phyloP scores from a whole-genome alignment of 2,113 vertebrate genomes.

The Mormoops blainvillei region DNA sequence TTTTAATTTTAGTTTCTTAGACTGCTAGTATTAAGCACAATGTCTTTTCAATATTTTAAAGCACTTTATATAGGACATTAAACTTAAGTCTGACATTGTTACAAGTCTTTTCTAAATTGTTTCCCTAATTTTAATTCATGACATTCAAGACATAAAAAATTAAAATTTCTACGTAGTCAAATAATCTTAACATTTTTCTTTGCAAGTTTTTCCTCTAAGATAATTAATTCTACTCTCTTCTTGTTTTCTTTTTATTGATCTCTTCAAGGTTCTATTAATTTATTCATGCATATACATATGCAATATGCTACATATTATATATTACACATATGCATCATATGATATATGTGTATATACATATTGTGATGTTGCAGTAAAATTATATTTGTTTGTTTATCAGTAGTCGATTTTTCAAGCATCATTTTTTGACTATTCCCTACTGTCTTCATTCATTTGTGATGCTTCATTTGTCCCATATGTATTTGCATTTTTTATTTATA shows the following conservation, averaged over 20 bases:
- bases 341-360: neutral
- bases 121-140: slow-evolving; percentile 15
- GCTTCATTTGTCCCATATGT: neutral
- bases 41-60: neutral
- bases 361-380: neutral
- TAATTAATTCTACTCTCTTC: neutral
- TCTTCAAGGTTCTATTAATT: neutral
- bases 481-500: neutral
- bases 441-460: neutral
- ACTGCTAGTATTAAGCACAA: neutral
- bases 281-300: neutral
- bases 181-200: neutral
- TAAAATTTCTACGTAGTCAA: neutral
- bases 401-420: neutral
- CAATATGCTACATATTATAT: neutral
- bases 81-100: neutral
- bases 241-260: neutral
- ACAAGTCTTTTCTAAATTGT: neutral
- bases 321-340: neutral
- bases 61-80: neutral
- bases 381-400: neutral
- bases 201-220: neutral
- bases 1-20: slow-evolving; percentile 16
- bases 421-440: neutral
- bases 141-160: neutral